A percentile compares a stretch with the other conserved stretches of the same genome.
These are phyloP conservation scores for Theristus sp. DNA, from an alignment of 2,888 invertebrate genomes.

Conservation along the genomic window DNA sequence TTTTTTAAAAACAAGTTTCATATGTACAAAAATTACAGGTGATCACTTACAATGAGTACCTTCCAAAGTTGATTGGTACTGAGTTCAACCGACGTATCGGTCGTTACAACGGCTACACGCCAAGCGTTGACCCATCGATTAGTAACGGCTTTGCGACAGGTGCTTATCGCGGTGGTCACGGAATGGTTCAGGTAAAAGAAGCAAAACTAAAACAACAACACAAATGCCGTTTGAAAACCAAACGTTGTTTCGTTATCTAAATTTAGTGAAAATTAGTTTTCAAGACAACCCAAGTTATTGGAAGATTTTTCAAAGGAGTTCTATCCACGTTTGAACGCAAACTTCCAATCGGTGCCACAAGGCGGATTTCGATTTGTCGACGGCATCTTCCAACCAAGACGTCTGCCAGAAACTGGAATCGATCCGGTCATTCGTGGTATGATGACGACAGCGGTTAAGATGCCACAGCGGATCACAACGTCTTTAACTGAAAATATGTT, in stretches of 20 bases:
- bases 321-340: slow-evolving; percentile 56
- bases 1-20: no score
- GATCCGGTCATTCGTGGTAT: slow-evolving; percentile 79
- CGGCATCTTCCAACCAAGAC: slow-evolving; percentile 82
- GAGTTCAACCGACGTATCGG: slow-evolving; percentile 38
- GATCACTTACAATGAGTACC: slow-evolving; percentile 45
- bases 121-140: slow-evolving; percentile 57
- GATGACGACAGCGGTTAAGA: slow-evolving; percentile 62
- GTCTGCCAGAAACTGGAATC: slow-evolving; percentile 85
- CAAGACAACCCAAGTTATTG: no score
- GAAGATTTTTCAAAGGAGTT: slow-evolving; percentile 35
- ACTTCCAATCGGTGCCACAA: slow-evolving; percentile 56
- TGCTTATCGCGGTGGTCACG: slow-evolving; percentile 45
- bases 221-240: not conserved
- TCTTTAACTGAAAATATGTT: not conserved
- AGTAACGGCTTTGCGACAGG: slow-evolving; percentile 88
- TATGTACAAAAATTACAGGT: slow-evolving; percentile 34
- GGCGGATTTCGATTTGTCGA: slow-evolving; percentile 68
- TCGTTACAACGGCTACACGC: slow-evolving; percentile 57
- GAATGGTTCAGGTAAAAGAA: not conserved
- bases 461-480: not conserved
- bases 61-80: slow-evolving; percentile 47
- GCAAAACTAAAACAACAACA: not conserved
- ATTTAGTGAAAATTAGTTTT: not conserved
- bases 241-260: not conserved